Evolutionary conservation across 2,888 invertebrate genomes (phyloP).

Genomic region (Esperia sulphurella): DNA sequence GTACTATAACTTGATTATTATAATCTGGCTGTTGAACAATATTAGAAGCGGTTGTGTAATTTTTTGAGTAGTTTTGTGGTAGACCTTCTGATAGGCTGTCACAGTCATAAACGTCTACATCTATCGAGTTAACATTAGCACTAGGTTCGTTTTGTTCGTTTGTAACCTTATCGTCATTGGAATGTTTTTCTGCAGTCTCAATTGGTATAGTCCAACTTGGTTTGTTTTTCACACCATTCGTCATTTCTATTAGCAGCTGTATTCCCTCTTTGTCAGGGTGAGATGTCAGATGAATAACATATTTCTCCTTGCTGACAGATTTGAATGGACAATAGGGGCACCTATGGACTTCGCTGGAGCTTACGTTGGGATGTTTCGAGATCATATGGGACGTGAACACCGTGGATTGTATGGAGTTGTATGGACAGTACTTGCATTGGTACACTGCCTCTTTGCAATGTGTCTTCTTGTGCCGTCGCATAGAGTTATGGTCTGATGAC

Average conservation of each 20-base stretch:
- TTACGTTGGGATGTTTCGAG: slow-evolving; percentile 86
- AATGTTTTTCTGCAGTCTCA: slow-evolving; percentile 34
- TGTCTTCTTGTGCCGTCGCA: slow-evolving; percentile 87
- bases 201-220: slow-evolving; percentile 70
- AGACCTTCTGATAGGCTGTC: slow-evolving; percentile 61
- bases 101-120: slow-evolving; percentile 67
- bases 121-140: slow-evolving; percentile 49
- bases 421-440: slow-evolving; percentile 88
- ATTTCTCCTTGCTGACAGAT: slow-evolving; percentile 82
- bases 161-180: slow-evolving; percentile 25
- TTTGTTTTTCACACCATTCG: slow-evolving; percentile 45
- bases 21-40: slow-evolving; percentile 40
- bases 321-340: slow-evolving; percentile 82
- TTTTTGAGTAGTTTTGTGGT: slow-evolving; percentile 54
- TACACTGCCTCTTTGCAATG: slow-evolving; percentile 88
- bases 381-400: slow-evolving; percentile 88
- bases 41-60: slow-evolving; percentile 41
- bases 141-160: slow-evolving; percentile 37
- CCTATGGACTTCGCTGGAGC: slow-evolving; percentile 79
- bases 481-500: slow-evolving; percentile 89
- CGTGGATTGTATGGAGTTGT: slow-evolving; percentile 89
- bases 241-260: slow-evolving; percentile 54
- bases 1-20: slow-evolving; percentile 40
- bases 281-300: slow-evolving; percentile 72
- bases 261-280: slow-evolving; percentile 71